Conservation (phyloP, 2,797 vertebrate species). For the Melanotaenia boesemani region DNA sequence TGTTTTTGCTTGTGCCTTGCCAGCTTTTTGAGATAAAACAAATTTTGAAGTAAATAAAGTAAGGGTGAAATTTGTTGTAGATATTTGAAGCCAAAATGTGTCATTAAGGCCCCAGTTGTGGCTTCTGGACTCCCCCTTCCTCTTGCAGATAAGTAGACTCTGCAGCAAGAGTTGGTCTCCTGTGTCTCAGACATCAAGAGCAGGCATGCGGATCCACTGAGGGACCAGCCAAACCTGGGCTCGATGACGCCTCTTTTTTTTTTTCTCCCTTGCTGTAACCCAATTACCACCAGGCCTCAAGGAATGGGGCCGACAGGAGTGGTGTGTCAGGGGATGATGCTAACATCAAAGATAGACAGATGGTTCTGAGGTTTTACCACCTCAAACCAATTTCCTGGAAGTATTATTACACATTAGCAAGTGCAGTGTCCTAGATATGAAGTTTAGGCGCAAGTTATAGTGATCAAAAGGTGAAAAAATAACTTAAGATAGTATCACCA, state of each 20-base stretch:
- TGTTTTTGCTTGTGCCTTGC: background rate
- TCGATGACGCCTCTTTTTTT: slow-evolving; percentile 27
- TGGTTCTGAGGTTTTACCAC: slow-evolving; percentile 65
- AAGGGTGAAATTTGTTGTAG: slow-evolving; percentile 3
- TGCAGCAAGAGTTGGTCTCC: slow-evolving; percentile 43
- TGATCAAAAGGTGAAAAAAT: slow-evolving; percentile 32
- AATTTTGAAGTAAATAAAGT: slow-evolving; percentile 22
- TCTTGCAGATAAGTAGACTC: slow-evolving; percentile 15
- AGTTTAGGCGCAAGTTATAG: slow-evolving; percentile 47
- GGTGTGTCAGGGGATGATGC: slow-evolving; percentile 51
- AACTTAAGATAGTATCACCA: slow-evolving; percentile 22
- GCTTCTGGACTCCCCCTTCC: background rate
- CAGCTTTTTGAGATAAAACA: background rate
- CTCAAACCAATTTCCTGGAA: slow-evolving; percentile 62
- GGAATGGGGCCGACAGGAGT: slow-evolving; percentile 55
- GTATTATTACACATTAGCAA: slow-evolving; percentile 45
- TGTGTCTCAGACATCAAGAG: slow-evolving; percentile 61
- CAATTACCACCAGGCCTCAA: slow-evolving; percentile 67
- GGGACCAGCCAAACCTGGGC: slow-evolving; percentile 49
- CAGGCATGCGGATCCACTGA: slow-evolving; percentile 61
- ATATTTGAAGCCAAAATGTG: slow-evolving; percentile 14
- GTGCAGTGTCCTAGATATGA: slow-evolving; percentile 51
- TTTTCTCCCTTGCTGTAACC: slow-evolving; percentile 52
- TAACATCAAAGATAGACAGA: slow-evolving; percentile 71
- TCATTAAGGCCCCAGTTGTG: background rate